These are phyloP conservation scores for Urophycis tenuis DNA, from an alignment of 2,797 vertebrate species.

Conservation along the genomic window DNA sequence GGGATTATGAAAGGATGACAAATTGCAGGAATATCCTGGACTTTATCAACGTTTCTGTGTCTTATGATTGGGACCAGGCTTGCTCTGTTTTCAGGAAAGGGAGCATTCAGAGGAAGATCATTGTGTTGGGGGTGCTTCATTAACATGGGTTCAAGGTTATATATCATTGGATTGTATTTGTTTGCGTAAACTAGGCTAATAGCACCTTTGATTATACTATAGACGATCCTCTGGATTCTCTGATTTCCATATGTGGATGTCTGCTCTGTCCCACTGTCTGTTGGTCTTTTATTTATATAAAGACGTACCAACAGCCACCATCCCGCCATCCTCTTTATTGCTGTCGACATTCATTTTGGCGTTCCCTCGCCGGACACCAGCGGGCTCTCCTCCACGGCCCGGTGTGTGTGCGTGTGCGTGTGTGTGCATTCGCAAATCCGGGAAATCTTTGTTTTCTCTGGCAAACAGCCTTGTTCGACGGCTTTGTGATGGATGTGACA, in stretches of 20 bases:
- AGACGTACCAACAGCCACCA: conserved; percentile 41
- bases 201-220: conserved; percentile 13
- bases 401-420: background rate
- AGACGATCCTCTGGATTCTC: conserved; percentile 23
- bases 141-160: conserved; percentile 7
- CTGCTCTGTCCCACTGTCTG: conserved; percentile 37
- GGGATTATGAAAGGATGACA: background rate
- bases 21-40: conserved; percentile 5
- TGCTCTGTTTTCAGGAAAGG: background rate
- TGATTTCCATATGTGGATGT: conserved; percentile 28
- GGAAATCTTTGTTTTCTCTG: background rate
- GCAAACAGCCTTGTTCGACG: background rate
- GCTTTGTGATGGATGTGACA: background rate
- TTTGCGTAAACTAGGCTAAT: conserved; percentile 22
- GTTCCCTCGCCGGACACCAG: background rate
- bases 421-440: background rate
- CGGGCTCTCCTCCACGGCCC: background rate
- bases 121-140: conserved; percentile 6
- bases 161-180: conserved; percentile 19
- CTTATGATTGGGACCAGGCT: conserved; percentile 1
- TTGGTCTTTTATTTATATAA: conserved; percentile 47
- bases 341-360: background rate
- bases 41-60: background rate
- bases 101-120: conserved; percentile 1
- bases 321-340: background rate